Base-by-base conservation (phyloP, 2,797 vertebrate genomes). In the Uromys caudimaculatus region DNA sequence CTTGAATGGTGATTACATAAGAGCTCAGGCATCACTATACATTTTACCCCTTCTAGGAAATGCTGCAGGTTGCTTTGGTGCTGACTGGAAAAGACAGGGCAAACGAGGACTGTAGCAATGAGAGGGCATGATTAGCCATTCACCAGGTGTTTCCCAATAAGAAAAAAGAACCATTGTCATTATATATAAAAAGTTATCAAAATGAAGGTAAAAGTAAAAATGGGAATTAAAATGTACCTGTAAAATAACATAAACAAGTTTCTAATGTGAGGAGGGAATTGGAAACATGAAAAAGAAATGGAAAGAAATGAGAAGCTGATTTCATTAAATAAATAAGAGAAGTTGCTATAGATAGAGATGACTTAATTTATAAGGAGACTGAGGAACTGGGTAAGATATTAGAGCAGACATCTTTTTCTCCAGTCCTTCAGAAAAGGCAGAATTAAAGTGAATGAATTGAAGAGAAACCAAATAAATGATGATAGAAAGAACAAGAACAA, bases 91-190 rank as follows among this genome's bases (percentile, higher is more conserved):
- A 95, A 0, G 0, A 44, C 44, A 8, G 12, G 67, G 79, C n/a
- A 71, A 97, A 86, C 91, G 44, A 92, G 89, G 90, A 90, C 86
- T 24, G 17, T 44, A 41, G 29, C 67, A 67, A 86, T 50, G 82
- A 89, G 23, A 84, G 5, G 9, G 64, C 83, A 24, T 64, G 75
- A 93, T 96, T 96, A 92, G 50, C 50, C 56, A 56, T 21, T 86
- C 11, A 17, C 62, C 92, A 93, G 88, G 82, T 97, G 82, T 95
- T 97, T 96, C 88, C 88, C 67, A 85, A 62, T 1, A 88, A 90
- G 84, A 95, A 94, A 76, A 95, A 96, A 96, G 88, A 92, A 89
- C 54, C 8, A 91, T 32, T 95, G 91, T 96, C 32, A 2, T 95
- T 47, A 60, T 67, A n/a, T 69, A 86, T 82, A 23, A 16, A 82